phyloP scores from a whole-genome alignment of 2,888 invertebrate species.

The Athrips mouffetella region DNA sequence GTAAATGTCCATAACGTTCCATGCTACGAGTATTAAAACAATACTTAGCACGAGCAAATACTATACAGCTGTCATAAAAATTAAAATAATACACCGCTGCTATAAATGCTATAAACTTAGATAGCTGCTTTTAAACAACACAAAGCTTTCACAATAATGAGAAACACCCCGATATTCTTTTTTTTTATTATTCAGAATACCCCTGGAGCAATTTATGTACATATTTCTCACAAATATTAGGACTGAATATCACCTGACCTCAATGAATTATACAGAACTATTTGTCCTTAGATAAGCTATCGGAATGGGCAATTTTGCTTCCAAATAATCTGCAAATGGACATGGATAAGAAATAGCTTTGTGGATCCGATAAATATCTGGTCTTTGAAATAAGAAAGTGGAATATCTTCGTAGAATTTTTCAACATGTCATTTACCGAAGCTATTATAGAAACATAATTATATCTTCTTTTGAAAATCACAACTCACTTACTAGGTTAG shows the following conservation, averaged over 20 bases:
- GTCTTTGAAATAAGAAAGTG: too few relatives aligned
- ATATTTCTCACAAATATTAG: constrained; percentile 46
- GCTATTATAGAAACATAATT: too few relatives aligned
- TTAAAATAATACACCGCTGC: constrained; percentile 4
- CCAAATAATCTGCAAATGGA: constrained; percentile 20
- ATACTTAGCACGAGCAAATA: not conserved
- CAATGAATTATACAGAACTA: constrained; percentile 63
- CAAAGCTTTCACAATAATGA: constrained; percentile 55
- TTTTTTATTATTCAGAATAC: constrained; percentile 27
- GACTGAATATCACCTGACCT: constrained; percentile 51
- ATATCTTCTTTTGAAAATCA: too few relatives aligned
- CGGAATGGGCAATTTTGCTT: constrained; percentile 32
- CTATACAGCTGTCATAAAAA: constrained; percentile 2
- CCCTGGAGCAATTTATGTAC: constrained; percentile 38
- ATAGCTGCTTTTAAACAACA: constrained; percentile 7
- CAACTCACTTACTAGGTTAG: too few relatives aligned
- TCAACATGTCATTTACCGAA: too few relatives aligned
- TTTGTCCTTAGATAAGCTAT: constrained; percentile 59
- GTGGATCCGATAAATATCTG: not conserved
- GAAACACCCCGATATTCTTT: constrained; percentile 30
- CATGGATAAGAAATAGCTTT: not conserved
- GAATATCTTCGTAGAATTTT: too few relatives aligned
- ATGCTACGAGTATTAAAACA: not conserved
- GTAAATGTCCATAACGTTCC: too few relatives aligned
- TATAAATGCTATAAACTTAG: not conserved